Evolutionary conservation across 1,140 invertebrate species (phyloP).

Genomic region (Saccostrea cuccullata): DNA sequence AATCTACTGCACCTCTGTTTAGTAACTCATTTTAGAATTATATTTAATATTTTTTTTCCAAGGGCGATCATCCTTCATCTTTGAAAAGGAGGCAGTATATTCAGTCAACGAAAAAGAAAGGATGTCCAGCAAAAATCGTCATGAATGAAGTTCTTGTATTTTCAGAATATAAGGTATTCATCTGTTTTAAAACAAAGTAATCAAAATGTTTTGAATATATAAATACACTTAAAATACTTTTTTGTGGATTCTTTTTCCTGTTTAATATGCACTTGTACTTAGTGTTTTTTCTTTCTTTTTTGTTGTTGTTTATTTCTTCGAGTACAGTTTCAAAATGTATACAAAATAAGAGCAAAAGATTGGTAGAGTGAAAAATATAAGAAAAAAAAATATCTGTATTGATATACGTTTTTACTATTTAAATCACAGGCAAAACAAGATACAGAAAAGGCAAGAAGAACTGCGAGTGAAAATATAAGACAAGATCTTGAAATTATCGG

Average conservation of each 20-base stretch:
- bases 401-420: no score
- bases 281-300: no score
- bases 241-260: not conserved
- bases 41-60: not conserved
- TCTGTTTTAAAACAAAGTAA: not conserved
- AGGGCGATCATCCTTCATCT: constrained; percentile 18
- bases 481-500: no score
- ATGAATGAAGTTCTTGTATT: constrained; percentile 46
- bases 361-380: not conserved
- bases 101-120: constrained; percentile 42
- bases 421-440: no score
- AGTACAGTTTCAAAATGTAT: not conserved
- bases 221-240: constrained; percentile 12
- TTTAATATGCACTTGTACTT: no score
- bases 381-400: not conserved
- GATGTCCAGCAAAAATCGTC: constrained; percentile 34
- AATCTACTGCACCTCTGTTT: not conserved
- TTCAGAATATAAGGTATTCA: constrained; percentile 40
- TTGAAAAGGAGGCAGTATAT: not conserved
- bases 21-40: not conserved
- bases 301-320: not conserved
- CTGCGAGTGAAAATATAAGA: no score
- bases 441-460: no score
- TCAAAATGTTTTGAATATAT: not conserved
- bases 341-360: not conserved